phyloP scores from a whole-genome alignment of 2,113 vertebrate genomes.

The Dicaeum eximium region DNA sequence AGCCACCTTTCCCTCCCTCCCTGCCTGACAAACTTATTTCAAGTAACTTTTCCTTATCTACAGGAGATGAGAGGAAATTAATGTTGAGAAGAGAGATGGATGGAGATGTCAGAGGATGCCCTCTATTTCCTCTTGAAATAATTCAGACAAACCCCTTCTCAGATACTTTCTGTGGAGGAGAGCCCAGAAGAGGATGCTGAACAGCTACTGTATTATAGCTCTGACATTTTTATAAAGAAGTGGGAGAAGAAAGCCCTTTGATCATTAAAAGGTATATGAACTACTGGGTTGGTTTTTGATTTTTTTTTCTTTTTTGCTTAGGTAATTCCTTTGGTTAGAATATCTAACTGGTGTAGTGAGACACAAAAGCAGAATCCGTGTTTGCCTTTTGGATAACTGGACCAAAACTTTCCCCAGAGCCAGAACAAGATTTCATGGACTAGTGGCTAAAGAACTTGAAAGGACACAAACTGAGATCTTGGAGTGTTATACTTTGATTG shows the following conservation, averaged over 20 bases:
- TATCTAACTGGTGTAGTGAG: neutral
- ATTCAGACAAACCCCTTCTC: constrained; percentile 47
- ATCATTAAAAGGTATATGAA: neutral
- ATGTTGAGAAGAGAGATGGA: constrained; percentile 40
- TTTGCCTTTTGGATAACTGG: neutral
- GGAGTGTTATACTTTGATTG: neutral
- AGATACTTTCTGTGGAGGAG: constrained; percentile 43
- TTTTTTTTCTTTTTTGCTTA: neutral
- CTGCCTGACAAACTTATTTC: neutral
- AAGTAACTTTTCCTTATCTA: neutral
- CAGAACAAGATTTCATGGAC: neutral
- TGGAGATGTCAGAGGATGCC: constrained; percentile 27
- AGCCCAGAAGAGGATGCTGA: constrained; percentile 58
- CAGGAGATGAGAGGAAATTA: constrained; percentile 42
- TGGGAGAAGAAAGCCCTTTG: neutral
- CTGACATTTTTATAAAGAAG: neutral
- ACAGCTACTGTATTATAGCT: neutral
- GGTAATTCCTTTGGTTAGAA: neutral
- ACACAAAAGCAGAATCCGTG: neutral
- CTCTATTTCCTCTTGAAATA: constrained; percentile 56
- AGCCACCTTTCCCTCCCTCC: neutral
- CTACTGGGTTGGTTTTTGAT: neutral
- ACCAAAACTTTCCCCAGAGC: neutral
- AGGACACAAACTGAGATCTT: neutral
- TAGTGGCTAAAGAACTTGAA: neutral